Percentiles rank a stretch among this genome's conserved stretches.
These are phyloP conservation scores for Goniozus legneri DNA, from an alignment of 1,140 invertebrate species.

Conservation along the genomic window DNA sequence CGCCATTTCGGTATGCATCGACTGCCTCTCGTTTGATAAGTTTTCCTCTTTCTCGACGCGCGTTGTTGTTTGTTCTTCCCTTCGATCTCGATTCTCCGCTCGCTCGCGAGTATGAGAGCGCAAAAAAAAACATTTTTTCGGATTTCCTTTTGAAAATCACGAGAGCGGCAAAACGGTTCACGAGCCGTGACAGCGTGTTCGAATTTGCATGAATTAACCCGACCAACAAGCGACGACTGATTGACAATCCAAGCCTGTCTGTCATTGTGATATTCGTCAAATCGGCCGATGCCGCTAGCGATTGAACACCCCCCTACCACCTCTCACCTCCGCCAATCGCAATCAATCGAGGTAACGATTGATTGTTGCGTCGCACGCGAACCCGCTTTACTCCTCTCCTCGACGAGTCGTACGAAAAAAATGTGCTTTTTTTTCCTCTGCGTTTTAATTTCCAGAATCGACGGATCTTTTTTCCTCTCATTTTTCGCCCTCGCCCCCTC, in stretches of 20 bases:
- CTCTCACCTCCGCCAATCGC: slow-evolving; percentile 39
- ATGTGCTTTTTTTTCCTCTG: no score
- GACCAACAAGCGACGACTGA: slow-evolving; percentile 52
- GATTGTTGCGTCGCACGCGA: slow-evolving; percentile 49
- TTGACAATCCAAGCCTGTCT: slow-evolving; percentile 53
- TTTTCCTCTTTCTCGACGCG: slow-evolving; percentile 13
- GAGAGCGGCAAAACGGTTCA: background rate
- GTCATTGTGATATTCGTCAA: slow-evolving; percentile 51
- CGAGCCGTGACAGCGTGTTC: slow-evolving; percentile 21
- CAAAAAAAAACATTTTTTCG: no score
- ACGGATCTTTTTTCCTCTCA: no score
- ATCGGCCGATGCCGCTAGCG: no score
- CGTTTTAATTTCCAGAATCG: no score
- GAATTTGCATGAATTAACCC: slow-evolving; percentile 51
- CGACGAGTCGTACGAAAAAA: no score
- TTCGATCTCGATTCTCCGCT: no score
- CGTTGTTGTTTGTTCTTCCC: no score
- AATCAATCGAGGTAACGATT: slow-evolving; percentile 54
- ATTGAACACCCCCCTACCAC: slow-evolving; percentile 20
- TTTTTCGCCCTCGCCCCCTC: no score
- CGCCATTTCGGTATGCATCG: slow-evolving; percentile 17
- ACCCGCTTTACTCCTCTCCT: no score
- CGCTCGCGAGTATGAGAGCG: no score
- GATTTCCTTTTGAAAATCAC: background rate
- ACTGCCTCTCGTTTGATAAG: slow-evolving; percentile 26